These are phyloP conservation scores for Agonum fuliginosum DNA, from an alignment of 2,888 invertebrate genomes.

Conservation along the genomic window DNA sequence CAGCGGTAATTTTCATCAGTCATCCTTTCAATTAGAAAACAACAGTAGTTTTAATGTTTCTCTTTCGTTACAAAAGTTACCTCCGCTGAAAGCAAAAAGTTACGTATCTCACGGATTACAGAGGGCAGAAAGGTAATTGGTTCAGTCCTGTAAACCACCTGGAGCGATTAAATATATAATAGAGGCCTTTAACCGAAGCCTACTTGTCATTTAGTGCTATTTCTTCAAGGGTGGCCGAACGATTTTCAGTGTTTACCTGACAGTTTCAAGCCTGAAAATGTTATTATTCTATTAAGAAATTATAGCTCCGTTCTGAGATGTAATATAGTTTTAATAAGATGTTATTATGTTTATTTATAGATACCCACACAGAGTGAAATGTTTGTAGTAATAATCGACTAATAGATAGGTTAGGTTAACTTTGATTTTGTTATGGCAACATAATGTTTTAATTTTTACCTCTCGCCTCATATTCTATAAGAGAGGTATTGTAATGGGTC, in stretches of 20 bases:
- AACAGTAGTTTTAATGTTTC: slow-evolving; percentile 13
- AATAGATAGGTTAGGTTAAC: not conserved
- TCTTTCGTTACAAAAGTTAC: slow-evolving; percentile 17
- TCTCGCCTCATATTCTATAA: too few species aligned
- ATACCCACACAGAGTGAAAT: not conserved
- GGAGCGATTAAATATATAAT: slow-evolving; percentile 28
- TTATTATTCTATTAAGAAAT: slow-evolving; percentile 24
- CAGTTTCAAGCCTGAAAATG: slow-evolving; percentile 4
- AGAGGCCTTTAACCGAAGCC: not conserved
- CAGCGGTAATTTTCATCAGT: slow-evolving; percentile 2
- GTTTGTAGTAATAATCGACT: slow-evolving; percentile 3
- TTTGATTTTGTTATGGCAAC: slow-evolving; percentile 11
- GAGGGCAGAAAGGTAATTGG: slow-evolving; percentile 22
- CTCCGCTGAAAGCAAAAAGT: not conserved
- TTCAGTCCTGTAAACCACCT: slow-evolving; percentile 20
- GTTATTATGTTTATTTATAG: slow-evolving; percentile 15
- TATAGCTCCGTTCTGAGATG: not conserved
- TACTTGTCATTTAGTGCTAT: slow-evolving; percentile 7
- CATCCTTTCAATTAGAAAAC: slow-evolving; percentile 25
- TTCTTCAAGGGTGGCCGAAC: slow-evolving; percentile 12
- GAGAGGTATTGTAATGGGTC: too few species aligned
- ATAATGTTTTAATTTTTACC: slow-evolving; percentile 2
- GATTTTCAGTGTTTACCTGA: slow-evolving; percentile 18
- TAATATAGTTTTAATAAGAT: slow-evolving; percentile 21
- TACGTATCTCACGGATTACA: slow-evolving; percentile 33